Evolutionary conservation across 2,888 invertebrate species (phyloP), one percentile per base, ranked within the genome.

Genomic region (Hydropsyche betteni): DNA sequence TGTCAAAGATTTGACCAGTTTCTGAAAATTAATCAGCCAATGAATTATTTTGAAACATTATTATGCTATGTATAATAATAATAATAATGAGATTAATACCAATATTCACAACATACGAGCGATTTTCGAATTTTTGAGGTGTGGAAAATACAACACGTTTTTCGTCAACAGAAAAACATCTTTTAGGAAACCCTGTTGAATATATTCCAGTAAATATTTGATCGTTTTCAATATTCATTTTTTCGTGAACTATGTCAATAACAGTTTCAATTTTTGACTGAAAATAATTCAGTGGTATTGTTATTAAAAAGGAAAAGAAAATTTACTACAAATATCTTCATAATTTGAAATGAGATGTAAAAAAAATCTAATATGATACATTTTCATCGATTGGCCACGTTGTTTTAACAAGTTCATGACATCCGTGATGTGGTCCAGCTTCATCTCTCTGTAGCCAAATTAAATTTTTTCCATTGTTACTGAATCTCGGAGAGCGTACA

Each of bases 361-460:
- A 44, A 44, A 4, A 8, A n/a, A n/a, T n/a, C n/a, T n/a, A n/a
- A 44, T 44, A 0, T 24, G 24, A 34, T 80, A 84, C 84, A 75
- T 83, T 80, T 80, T 80, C 80, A 52, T 80, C 80, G 36, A 84
- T 80, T 7, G 84, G 83, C 82, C 86, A 84, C 79, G 85, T 82
- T 71, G 84, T 83, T 80, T 84, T 85, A 80, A 92, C 88, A 0
- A 95, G 85, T 78, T 89, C 85, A 80, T 90, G 90, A 80, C 91
- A 90, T 73, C 90, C 89, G 82, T 90, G 89, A 84, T 96, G 96
- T 0, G 94, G 91, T 0, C 94, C 94, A 34, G 86, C 90, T 0
- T 87, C 86, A 12, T 85, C 81, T 74, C 93, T 86, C 84, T 95
- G 92, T 70, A 95, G 85, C 91, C 93, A 96, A 53, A 93, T 83